Evolutionary conservation across 2,888 invertebrate genomes (phyloP).

Genomic region (Nymphalis urticae): DNA sequence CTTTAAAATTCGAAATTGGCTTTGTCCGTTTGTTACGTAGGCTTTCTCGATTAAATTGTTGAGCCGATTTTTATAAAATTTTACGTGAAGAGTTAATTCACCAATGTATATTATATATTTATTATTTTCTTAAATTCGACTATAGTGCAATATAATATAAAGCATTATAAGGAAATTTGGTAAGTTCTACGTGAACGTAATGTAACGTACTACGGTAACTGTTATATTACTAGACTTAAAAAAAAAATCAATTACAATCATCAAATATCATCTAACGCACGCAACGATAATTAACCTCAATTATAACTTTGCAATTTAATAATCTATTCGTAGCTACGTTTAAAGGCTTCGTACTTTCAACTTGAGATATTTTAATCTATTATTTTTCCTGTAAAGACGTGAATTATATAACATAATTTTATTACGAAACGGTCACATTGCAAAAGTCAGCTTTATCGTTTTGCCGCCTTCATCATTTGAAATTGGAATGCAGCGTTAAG

Average conservation of each 20-base stretch:
- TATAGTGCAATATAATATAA: too few species aligned
- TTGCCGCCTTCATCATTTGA: slow-evolving; percentile 78
- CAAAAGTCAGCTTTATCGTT: slow-evolving; percentile 64
- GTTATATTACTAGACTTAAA: slow-evolving; percentile 9
- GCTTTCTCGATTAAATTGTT: too few species aligned
- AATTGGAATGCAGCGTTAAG: slow-evolving; percentile 80
- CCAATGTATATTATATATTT: too few species aligned
- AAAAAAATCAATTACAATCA: slow-evolving; percentile 24
- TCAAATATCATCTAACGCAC: slow-evolving; percentile 21
- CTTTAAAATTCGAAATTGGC: background rate
- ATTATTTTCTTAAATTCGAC: too few species aligned
- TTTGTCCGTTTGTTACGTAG: too few species aligned
- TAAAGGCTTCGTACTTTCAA: background rate
- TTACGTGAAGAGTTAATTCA: too few species aligned
- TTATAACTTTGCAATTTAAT: slow-evolving; percentile 19
- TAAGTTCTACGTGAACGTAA: too few species aligned
- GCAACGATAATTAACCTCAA: slow-evolving; percentile 34
- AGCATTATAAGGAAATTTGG: too few species aligned
- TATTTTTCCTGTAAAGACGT: slow-evolving; percentile 11
- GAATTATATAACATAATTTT: slow-evolving; percentile 58
- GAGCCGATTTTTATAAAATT: too few species aligned
- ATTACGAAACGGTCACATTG: slow-evolving; percentile 60
- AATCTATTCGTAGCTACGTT: background rate
- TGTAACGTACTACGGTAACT: background rate
- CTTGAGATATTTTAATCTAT: background rate